Base-by-base conservation (phyloP, 2,113 vertebrate species). In the Rhodinocichla rosea region DNA sequence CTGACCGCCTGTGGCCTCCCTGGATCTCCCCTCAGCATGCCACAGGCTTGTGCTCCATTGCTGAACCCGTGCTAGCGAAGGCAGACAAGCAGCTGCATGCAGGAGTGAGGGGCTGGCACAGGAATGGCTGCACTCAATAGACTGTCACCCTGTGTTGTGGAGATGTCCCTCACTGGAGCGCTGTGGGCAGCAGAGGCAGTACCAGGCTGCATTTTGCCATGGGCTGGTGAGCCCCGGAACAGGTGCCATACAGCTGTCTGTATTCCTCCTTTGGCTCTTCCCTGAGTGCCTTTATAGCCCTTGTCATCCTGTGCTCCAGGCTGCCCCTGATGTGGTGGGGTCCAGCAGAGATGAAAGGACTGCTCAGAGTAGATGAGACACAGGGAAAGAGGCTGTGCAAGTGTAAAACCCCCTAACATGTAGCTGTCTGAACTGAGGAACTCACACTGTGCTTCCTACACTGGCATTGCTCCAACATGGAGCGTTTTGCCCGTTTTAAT, bases 261-360 rank as follows among this genome's bases (percentile, higher is more conserved):
- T 21, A 70, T 77, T 23, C n/a, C 15, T 82, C 13, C 35, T 75
- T 5, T 39, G 71, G 26, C 22, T 81, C 24, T 70, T 87, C 23
- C 8, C 35, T 32, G 24, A 16, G 11, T 0, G 1, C 16, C 60
- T 16, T 19, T 15, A 49, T 4, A 6, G 2, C 19, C 35, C 40
- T 76, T 64, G 11, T 21, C 21, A n/a, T 52, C 13, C 44, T 77
- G 44, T 8, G 4, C 47, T 63, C 0, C 0, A 60, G 50, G 50
- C 60, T 92, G 27, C 32, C 24, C 9, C 67, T 62, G 11, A 40
- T 22, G 17, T n/a, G 39, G 22, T 62, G 65, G 47, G 20, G 15
- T 67, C 30, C 47, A 45, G 11, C 6, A 39, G 74, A 74, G 32
- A 44, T 26, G 20, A 76, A 83, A 50, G 23, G 8, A 40, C 13